A percentile compares a stretch with the other conserved stretches of the same genome.
phyloP scores from a whole-genome alignment of 2,113 vertebrate species.

The Desmodus rotundus region DNA sequence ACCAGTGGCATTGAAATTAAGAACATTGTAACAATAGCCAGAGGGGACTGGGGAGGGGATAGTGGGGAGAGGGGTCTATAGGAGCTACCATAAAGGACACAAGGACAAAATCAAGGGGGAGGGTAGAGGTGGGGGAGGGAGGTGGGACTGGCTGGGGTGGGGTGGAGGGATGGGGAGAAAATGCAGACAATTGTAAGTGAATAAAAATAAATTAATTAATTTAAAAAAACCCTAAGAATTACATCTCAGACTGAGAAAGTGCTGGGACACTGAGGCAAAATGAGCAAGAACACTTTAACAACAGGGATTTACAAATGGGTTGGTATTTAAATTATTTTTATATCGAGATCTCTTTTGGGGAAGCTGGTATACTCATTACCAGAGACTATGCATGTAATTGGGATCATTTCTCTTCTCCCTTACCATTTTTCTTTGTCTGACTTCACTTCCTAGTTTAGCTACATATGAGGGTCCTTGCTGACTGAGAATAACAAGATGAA shows the following conservation, averaged over 20 bases:
- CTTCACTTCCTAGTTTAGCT: background rate
- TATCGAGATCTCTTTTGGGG: background rate
- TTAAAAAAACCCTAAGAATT: background rate
- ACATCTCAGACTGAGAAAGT: background rate
- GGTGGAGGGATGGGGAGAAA: too few species aligned
- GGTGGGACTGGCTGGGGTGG: too few species aligned
- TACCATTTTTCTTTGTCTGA: conserved; percentile 9
- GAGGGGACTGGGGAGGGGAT: too few species aligned
- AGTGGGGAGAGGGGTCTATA: too few species aligned
- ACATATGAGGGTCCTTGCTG: background rate
- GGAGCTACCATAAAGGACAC: too few species aligned
- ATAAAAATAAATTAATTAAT: too few species aligned
- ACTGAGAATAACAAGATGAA: background rate
- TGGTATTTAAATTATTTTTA: conserved; percentile 23
- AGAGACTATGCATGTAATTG: background rate
- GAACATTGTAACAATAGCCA: too few species aligned
- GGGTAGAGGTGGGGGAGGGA: too few species aligned
- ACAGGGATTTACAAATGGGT: background rate
- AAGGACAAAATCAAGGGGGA: too few species aligned
- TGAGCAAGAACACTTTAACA: background rate
- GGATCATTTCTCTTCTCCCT: background rate
- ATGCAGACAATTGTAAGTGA: too few species aligned
- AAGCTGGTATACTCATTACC: background rate
- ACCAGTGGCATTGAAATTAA: too few species aligned
- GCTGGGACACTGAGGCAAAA: background rate